A percentile compares a stretch with the other conserved stretches of the same genome.
phyloP scores from a whole-genome alignment of 92 coral and sea anemone genomes.

The Parazoanthus swiftii region DNA sequence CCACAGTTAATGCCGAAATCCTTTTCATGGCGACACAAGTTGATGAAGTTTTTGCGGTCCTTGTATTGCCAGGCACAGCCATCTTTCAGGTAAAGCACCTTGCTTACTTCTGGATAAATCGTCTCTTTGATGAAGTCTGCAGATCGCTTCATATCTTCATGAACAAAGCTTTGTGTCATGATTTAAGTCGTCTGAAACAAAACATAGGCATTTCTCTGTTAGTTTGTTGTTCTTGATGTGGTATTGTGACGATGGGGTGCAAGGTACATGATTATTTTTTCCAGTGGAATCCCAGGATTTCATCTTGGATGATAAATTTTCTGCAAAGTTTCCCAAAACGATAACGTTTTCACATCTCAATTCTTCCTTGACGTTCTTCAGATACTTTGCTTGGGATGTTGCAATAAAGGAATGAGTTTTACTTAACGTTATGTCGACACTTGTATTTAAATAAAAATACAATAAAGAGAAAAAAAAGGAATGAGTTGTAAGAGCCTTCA shows the following conservation, averaged over 20 bases:
- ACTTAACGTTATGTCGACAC: too few relatives aligned
- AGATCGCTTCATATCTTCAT: slow-evolving; percentile 23
- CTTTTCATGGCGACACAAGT: slow-evolving; percentile 20
- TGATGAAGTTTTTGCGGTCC: slow-evolving; percentile 33
- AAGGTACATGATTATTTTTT: slow-evolving; percentile 44
- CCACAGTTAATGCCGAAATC: slow-evolving; percentile 5
- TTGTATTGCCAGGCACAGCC: slow-evolving; percentile 40
- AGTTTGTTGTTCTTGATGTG: slow-evolving; percentile 36
- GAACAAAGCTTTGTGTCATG: slow-evolving; percentile 29
- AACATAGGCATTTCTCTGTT: slow-evolving; percentile 35
- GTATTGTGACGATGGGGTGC: slow-evolving; percentile 40
- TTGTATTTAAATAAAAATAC: too few relatives aligned
- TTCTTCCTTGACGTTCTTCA: slow-evolving; percentile 16
- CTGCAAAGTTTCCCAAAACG: slow-evolving; percentile 39
- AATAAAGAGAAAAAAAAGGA: not conserved
- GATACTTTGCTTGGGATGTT: slow-evolving; percentile 27
- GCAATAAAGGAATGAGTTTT: not conserved
- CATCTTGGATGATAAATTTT: slow-evolving; percentile 36
- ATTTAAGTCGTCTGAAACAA: slow-evolving; percentile 42
- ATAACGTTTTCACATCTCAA: slow-evolving; percentile 30
- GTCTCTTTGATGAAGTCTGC: not conserved
- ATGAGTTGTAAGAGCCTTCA: not conserved
- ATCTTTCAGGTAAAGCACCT: slow-evolving; percentile 27
- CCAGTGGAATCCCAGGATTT: slow-evolving; percentile 46
- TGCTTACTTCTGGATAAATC: not conserved